These are phyloP conservation scores for Naja naja DNA, from an alignment of 2,113 vertebrate genomes.

Conservation along the genomic window DNA sequence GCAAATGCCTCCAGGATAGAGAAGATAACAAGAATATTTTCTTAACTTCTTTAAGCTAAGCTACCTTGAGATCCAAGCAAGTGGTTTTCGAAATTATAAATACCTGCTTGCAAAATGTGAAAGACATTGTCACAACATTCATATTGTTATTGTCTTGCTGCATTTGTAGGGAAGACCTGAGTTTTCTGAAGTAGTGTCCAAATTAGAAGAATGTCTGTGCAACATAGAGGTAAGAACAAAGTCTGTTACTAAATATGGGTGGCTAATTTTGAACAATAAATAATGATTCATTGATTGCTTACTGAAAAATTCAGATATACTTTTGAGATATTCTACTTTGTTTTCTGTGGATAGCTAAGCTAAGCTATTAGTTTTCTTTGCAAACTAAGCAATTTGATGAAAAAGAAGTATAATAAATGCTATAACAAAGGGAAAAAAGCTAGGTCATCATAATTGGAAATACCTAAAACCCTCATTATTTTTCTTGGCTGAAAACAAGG, in stretches of 20 bases:
- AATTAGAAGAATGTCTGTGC: constrained; percentile 89
- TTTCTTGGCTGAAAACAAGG: background rate
- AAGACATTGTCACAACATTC: background rate
- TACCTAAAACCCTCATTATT: background rate
- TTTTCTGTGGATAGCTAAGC: background rate
- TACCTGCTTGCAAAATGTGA: background rate
- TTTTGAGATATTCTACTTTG: background rate
- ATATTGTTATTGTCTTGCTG: background rate
- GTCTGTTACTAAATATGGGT: background rate
- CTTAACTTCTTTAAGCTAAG: background rate
- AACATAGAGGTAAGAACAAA: constrained; percentile 83
- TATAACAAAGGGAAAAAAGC: background rate
- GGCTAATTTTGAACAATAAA: accelerated
- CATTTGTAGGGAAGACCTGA: constrained; percentile 85
- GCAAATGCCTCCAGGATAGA: background rate
- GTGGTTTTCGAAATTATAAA: background rate
- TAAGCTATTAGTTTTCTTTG: background rate
- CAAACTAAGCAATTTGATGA: accelerated
- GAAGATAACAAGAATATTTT: background rate
- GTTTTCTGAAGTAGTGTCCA: constrained; percentile 90
- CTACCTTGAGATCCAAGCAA: background rate
- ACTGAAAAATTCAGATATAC: background rate
- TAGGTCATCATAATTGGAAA: background rate
- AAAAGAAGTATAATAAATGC: accelerated
- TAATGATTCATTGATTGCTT: accelerated